phyloP scores from a whole-genome alignment of 2,113 vertebrate genomes.

The Pterocles burchelli region DNA sequence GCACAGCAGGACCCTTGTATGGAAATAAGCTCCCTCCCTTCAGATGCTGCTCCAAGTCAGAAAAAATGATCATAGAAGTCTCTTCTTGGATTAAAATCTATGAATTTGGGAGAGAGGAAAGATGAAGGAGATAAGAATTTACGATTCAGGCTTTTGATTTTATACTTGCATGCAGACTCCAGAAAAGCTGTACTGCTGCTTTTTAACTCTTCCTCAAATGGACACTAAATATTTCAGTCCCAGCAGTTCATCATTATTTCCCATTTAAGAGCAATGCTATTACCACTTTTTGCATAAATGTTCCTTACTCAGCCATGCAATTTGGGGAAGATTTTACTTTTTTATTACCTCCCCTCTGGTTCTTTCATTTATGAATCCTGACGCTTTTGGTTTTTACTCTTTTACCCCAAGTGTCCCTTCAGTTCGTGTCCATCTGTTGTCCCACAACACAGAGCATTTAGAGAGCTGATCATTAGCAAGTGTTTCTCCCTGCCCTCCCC shows the following conservation, averaged over 20 bases:
- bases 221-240: constrained; percentile 41
- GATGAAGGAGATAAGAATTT: neutral
- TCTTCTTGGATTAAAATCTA: neutral
- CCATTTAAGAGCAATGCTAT: neutral
- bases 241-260: constrained; percentile 8
- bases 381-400: constrained; percentile 14
- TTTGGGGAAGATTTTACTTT: neutral
- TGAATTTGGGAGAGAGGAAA: neutral
- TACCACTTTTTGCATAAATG: neutral
- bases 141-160: constrained; percentile 2
- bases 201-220: constrained; percentile 39
- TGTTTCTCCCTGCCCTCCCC: neutral
- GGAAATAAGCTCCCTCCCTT: neutral
- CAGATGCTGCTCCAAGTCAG: neutral
- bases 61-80: neutral
- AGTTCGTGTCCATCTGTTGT: constrained; percentile 12
- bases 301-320: neutral
- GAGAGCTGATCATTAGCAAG: neutral
- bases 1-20: neutral
- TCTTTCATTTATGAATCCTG: neutral
- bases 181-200: neutral
- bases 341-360: neutral
- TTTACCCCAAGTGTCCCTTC: neutral
- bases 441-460: neutral
- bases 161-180: neutral